These are phyloP conservation scores for Bubo scandiacus DNA, from an alignment of 2,113 vertebrate genomes.

Conservation along the genomic window DNA sequence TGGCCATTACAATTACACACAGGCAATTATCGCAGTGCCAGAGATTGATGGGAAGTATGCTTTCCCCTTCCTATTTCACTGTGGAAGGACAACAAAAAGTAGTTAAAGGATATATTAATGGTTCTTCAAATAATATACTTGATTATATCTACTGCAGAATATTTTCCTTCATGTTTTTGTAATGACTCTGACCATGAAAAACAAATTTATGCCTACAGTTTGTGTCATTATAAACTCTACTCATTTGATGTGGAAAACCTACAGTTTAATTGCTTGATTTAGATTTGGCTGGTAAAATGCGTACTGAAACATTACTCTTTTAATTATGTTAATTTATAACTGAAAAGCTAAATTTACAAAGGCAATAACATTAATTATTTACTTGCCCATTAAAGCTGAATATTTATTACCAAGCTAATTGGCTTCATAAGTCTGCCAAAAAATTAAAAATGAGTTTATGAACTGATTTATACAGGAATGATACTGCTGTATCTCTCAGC, in stretches of 20 bases:
- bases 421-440: conserved; percentile 72
- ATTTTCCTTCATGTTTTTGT: conserved; percentile 65
- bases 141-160: conserved; percentile 54
- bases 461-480: conserved; percentile 54
- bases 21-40: neutral
- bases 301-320: conserved; percentile 76
- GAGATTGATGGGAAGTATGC: neutral
- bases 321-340: conserved; percentile 85
- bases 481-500: conserved; percentile 3
- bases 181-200: conserved; percentile 68
- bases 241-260: conserved; percentile 74
- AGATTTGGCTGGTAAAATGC: conserved; percentile 74
- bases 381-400: conserved; percentile 75
- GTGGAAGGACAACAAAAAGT: neutral
- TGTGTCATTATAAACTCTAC: conserved; percentile 62
- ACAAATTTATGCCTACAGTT: conserved; percentile 67
- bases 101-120: conserved; percentile 29
- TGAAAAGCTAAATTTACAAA: conserved; percentile 82
- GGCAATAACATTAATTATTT: conserved; percentile 85
- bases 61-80: neutral
- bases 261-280: conserved; percentile 82
- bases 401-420: conserved; percentile 76
- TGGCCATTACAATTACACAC: neutral
- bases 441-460: conserved; percentile 71
- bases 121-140: conserved; percentile 63